These are phyloP conservation scores for Corvus cornix DNA, from an alignment of 2,113 vertebrate genomes.

Conservation along the genomic window DNA sequence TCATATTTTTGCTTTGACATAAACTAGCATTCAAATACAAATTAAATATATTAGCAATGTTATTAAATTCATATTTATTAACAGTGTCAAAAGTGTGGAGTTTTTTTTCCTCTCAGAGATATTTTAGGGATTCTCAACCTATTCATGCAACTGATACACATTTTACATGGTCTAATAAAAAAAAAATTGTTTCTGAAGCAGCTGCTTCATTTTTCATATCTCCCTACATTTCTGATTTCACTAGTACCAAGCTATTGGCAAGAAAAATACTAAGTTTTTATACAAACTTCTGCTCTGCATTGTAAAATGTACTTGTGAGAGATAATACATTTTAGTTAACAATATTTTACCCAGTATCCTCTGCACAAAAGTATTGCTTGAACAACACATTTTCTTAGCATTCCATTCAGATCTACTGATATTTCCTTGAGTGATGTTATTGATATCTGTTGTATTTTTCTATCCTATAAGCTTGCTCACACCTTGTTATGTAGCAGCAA, in stretches of 20 bases:
- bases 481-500: neutral
- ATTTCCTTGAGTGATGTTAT: neutral
- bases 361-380: neutral
- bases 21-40: neutral
- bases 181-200: neutral
- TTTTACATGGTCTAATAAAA: neutral
- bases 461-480: neutral
- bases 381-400: neutral
- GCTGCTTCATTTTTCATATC: neutral
- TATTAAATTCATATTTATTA: neutral
- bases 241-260: neutral
- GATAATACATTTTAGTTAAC: neutral
- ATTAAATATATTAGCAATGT: neutral
- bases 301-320: neutral
- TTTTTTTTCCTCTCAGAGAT: neutral
- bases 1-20: neutral
- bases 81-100: neutral
- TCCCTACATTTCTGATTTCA: neutral
- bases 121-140: neutral
- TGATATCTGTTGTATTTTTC: neutral
- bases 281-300: neutral
- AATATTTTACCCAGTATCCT: neutral
- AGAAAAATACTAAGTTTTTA: neutral
- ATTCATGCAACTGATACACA: neutral
- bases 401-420: neutral